Evolutionary conservation across 2,888 invertebrate genomes (phyloP).

Genomic region (Hoplodrina blanda): DNA sequence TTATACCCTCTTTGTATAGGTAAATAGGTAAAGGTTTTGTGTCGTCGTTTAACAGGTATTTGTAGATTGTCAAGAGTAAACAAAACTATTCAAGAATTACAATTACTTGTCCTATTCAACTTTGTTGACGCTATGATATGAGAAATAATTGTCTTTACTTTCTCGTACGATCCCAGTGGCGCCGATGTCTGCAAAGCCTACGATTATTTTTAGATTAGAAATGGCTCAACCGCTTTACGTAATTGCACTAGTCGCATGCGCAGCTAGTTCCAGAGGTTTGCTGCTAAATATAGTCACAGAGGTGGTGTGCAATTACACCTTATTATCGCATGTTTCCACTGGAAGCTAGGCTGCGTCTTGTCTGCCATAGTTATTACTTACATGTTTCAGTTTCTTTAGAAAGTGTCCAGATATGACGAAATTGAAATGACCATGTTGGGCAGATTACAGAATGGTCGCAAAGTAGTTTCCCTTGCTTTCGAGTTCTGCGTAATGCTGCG

Average conservation of each 20-base stretch:
- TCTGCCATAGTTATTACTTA: constrained; percentile 79
- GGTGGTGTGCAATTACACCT: constrained; percentile 88
- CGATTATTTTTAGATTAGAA: constrained; percentile 91
- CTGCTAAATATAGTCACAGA: constrained; percentile 89
- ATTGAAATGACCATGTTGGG: constrained; percentile 82
- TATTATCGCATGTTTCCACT: constrained; percentile 90
- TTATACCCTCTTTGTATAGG: neutral
- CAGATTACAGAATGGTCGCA: constrained; percentile 81
- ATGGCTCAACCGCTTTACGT: constrained; percentile 91
- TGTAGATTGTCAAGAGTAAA: constrained; percentile 25
- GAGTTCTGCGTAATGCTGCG: constrained; percentile 83
- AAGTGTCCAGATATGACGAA: constrained; percentile 89
- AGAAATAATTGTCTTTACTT: constrained; percentile 88
- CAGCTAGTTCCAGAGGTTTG: constrained; percentile 88
- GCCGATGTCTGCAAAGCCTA: constrained; percentile 88
- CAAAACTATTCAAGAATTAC: constrained; percentile 33
- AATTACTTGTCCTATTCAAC: constrained; percentile 58
- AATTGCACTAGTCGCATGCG: constrained; percentile 89
- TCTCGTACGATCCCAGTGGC: constrained; percentile 88
- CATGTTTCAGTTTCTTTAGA: constrained; percentile 87
- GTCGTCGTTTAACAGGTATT: neutral
- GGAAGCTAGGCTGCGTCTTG: constrained; percentile 83
- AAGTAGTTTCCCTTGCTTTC: constrained; percentile 79
- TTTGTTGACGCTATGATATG: constrained; percentile 64
- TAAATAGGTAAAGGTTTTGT: constrained; percentile 8